Evolutionary conservation across 1,140 invertebrate genomes (phyloP), one percentile per base, ranked within the genome.

Genomic region (Zelostemma sp.): DNA sequence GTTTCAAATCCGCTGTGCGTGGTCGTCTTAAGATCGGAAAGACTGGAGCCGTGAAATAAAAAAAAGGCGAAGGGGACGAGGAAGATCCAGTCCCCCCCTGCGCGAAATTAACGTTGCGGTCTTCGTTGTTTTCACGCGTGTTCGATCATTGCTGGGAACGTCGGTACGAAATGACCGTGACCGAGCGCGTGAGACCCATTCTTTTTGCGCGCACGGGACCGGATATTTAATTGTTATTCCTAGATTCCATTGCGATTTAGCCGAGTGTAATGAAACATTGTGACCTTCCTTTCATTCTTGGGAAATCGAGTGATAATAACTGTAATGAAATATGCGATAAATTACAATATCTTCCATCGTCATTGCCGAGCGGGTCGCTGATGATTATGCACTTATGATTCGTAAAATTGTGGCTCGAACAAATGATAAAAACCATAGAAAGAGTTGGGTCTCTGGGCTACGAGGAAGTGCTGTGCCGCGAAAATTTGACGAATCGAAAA

Each of bases 161-260:
- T 64, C 25, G 55, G 33, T 16, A 19, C 38, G 55, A 68, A 54
- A 68, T 68, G 66, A 63, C 60, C 60, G 50, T 68, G 66, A 68
- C 49, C 55, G 45, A 59, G 16, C 66, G 68, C 47, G 57, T 54
- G 33, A 57, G 56, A 48, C 38, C 51, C 46, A 64, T 69, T 64
- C 60, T 60, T 19, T 64, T 69, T 35, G 51, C 47, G 50, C 60
- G 60, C 16, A 69, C 56, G 28, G 67, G 60, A 40, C 60, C 67
- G 57, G 67, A 69, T 61, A 69, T 69, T 57, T 60, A 64, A 64
- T 40, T 31, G 50, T 15, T 41, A 8, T 15, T 15, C 14, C 4
- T 41, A 6, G 40, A 38, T 38, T 38, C 9, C 12, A n/a, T 38
- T 38, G 12, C 35, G 12, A 14, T 38, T 14, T 41, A 12, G 1